Percentiles rank a stretch among this genome's conserved stretches.
Evolutionary conservation across 2,113 vertebrate species (phyloP).

Genomic region (Silurus glanis): DNA sequence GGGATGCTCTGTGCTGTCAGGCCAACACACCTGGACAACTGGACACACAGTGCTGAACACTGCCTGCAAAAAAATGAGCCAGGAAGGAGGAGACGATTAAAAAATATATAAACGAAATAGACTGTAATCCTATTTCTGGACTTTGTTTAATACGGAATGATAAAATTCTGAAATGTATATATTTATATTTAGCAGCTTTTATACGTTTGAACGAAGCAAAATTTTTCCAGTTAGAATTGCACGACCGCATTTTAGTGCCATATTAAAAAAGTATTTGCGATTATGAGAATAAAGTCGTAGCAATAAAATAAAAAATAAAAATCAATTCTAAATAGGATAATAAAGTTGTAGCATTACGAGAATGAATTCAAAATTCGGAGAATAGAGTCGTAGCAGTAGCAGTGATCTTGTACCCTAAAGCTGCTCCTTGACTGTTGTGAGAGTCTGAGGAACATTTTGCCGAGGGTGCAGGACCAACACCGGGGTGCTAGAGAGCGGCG

Average conservation of each 20-base stretch:
- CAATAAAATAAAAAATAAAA: too few species aligned
- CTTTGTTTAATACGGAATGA: background rate
- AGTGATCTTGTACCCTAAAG: too few species aligned
- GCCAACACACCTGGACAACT: slow-evolving; percentile 59
- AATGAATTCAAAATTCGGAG: too few species aligned
- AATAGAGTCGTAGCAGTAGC: too few species aligned
- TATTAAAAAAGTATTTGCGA: too few species aligned
- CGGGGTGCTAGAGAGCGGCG: background rate
- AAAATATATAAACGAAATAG: background rate
- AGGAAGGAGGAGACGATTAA: background rate
- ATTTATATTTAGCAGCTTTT: background rate
- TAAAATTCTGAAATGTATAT: background rate
- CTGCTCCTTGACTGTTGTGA: too few species aligned
- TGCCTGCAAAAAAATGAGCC: background rate
- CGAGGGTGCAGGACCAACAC: background rate
- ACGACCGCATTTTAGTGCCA: too few species aligned
- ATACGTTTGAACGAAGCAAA: background rate
- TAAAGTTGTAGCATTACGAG: too few species aligned
- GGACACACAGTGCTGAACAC: slow-evolving; percentile 55
- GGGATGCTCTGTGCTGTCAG: slow-evolving; percentile 56
- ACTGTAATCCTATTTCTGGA: background rate
- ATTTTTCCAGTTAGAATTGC: background rate
- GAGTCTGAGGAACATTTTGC: too few species aligned
- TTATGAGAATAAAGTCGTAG: too few species aligned
- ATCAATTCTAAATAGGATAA: too few species aligned